Evolutionary conservation across 1,140 invertebrate species (phyloP).

Genomic region (Oedothorax gibbosus): DNA sequence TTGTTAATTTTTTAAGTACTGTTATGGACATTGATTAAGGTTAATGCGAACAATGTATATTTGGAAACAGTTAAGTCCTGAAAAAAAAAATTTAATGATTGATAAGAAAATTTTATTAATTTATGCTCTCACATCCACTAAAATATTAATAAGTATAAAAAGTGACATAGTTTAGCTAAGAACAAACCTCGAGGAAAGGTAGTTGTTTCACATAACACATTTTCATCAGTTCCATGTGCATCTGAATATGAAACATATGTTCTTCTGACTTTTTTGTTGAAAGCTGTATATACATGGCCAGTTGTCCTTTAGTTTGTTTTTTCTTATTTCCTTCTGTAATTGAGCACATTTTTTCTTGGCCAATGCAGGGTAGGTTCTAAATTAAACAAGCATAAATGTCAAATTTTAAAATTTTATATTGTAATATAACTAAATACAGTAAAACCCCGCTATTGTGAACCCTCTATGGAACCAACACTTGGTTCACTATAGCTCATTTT

Average conservation of each 20-base stretch:
- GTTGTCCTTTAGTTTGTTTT: slow-evolving; percentile 27
- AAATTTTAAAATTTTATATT: not conserved
- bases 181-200: slow-evolving; percentile 4
- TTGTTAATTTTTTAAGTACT: no score
- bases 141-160: not conserved
- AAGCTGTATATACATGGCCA: slow-evolving; percentile 5
- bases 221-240: slow-evolving; percentile 18
- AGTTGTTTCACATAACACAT: slow-evolving; percentile 33
- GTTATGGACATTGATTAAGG: no score
- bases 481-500: no score
- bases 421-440: not conserved
- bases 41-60: no score
- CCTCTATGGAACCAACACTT: no score
- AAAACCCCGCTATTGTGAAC: not conserved
- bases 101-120: no score
- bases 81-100: no score
- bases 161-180: not conserved
- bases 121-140: not conserved
- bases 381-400: not conserved
- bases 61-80: no score
- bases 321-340: slow-evolving; percentile 31
- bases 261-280: not conserved
- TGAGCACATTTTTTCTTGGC: slow-evolving; percentile 7
- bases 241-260: slow-evolving; percentile 21
- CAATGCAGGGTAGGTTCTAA: slow-evolving; percentile 34